These are phyloP conservation scores for Electrophaes corylata DNA, from an alignment of 2,888 invertebrate genomes.

Conservation along the genomic window DNA sequence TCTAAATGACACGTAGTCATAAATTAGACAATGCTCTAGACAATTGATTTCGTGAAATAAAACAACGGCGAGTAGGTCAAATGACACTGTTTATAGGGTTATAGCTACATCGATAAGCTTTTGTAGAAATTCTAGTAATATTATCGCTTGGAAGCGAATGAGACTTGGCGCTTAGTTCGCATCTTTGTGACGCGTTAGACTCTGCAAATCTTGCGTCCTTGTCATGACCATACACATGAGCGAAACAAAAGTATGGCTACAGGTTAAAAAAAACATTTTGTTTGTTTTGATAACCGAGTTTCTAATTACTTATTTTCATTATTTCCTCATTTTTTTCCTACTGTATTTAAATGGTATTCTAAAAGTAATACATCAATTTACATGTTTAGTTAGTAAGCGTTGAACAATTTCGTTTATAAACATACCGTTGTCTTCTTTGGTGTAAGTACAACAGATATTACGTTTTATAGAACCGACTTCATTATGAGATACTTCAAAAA, in stretches of 20 bases:
- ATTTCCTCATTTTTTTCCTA: too few relatives aligned
- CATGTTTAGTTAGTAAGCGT: constrained; percentile 49
- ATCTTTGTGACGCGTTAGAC: too few relatives aligned
- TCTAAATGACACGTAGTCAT: too few relatives aligned
- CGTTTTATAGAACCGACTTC: background rate
- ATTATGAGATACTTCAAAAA: background rate
- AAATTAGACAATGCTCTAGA: too few relatives aligned
- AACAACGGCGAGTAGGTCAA: too few relatives aligned
- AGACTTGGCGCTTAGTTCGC: background rate
- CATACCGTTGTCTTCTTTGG: constrained; percentile 19
- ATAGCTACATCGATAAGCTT: too few relatives aligned
- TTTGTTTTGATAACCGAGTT: too few relatives aligned
- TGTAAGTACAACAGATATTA: constrained; percentile 30
- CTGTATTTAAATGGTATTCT: background rate
- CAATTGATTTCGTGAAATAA: too few relatives aligned
- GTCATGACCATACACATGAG: background rate
- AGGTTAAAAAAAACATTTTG: background rate
- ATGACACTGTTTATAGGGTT: too few relatives aligned
- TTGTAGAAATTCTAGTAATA: too few relatives aligned
- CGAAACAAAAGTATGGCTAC: background rate
- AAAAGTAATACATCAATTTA: constrained; percentile 35
- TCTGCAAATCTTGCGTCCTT: background rate
- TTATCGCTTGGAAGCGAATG: too few relatives aligned
- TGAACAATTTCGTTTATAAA: constrained; percentile 54
- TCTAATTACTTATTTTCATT: too few relatives aligned